Conservation (phyloP, 2,113 vertebrate genomes). For the Sardina pilchardus region DNA sequence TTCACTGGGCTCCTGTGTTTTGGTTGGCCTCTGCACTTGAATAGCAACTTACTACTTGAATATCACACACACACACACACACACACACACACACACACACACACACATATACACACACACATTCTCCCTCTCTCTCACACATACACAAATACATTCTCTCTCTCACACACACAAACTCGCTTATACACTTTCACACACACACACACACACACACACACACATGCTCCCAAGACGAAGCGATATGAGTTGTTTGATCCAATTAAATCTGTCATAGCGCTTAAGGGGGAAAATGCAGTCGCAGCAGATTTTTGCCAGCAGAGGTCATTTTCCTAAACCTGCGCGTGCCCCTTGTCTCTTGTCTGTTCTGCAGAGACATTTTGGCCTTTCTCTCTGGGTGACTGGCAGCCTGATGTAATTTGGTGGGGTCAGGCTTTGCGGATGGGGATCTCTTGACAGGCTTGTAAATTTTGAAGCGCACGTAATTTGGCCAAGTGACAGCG, state of each 20-base stretch:
- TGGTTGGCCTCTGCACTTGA: slow-evolving; percentile 50
- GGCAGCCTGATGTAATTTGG: slow-evolving; percentile 55
- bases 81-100: not conserved
- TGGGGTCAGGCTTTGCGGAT: slow-evolving; percentile 49
- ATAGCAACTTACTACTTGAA: slow-evolving; percentile 50
- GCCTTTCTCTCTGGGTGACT: slow-evolving; percentile 43
- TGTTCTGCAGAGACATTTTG: slow-evolving; percentile 46
- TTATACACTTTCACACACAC: not conserved
- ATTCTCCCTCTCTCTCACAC: not conserved
- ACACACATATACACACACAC: not conserved
- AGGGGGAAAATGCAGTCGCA: slow-evolving; percentile 54
- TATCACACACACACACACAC: not conserved
- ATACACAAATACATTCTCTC: not conserved
- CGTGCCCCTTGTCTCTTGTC: slow-evolving; percentile 33
- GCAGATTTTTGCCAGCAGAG: slow-evolving; percentile 58
- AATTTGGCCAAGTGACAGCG: slow-evolving; percentile 55
- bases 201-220: not conserved
- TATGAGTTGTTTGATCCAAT: slow-evolving; percentile 57
- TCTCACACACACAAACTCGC: not conserved
- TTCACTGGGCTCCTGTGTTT: slow-evolving; percentile 39
- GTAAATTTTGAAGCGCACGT: slow-evolving; percentile 57
- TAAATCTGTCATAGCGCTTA: slow-evolving; percentile 64
- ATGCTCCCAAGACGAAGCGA: slow-evolving; percentile 35
- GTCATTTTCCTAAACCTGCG: slow-evolving; percentile 55
- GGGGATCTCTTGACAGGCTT: slow-evolving; percentile 56